phyloP scores from a whole-genome alignment of 92 coral and sea anemone species.

The Bergia puertoricense region DNA sequence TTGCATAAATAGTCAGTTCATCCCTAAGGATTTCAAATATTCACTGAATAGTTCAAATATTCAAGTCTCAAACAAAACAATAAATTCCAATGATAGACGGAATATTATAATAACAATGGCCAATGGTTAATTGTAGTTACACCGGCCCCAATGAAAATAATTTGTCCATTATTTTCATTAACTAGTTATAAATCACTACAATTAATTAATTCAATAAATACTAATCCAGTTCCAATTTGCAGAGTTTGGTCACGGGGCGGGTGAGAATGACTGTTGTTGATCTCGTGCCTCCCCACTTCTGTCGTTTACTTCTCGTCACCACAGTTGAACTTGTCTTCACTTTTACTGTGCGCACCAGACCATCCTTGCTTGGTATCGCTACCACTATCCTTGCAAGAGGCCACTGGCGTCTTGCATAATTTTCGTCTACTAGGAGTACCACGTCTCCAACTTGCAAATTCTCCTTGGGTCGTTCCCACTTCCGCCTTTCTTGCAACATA shows the following conservation, averaged over 20 bases:
- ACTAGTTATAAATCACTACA: constrained; percentile 4
- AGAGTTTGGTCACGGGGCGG: constrained; percentile 46
- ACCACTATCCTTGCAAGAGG: constrained; percentile 43
- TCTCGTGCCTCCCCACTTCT: constrained; percentile 9
- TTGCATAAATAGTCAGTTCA: too few species aligned
- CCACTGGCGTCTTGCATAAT: constrained; percentile 50
- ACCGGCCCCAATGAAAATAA: constrained; percentile 22
- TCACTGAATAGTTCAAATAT: background rate
- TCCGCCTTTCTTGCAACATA: constrained; percentile 41
- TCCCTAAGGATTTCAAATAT: constrained; percentile 6
- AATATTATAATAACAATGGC: too few species aligned
- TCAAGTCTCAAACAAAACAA: background rate
- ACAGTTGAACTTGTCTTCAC: constrained; percentile 46
- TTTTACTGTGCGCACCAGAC: constrained; percentile 42
- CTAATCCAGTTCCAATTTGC: constrained; percentile 40
- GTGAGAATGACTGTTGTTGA: constrained; percentile 34
- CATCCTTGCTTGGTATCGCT: constrained; percentile 32
- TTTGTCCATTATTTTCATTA: constrained; percentile 19
- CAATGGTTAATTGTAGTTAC: constrained; percentile 9
- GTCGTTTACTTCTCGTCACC: constrained; percentile 34
- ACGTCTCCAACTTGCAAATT: constrained; percentile 45
- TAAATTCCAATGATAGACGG: too few species aligned
- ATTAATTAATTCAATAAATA: background rate
- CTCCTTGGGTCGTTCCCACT: constrained; percentile 24
- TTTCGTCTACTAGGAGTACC: constrained; percentile 36